Conservation (phyloP, 2,113 vertebrate species). For the Jaculus jaculus region DNA sequence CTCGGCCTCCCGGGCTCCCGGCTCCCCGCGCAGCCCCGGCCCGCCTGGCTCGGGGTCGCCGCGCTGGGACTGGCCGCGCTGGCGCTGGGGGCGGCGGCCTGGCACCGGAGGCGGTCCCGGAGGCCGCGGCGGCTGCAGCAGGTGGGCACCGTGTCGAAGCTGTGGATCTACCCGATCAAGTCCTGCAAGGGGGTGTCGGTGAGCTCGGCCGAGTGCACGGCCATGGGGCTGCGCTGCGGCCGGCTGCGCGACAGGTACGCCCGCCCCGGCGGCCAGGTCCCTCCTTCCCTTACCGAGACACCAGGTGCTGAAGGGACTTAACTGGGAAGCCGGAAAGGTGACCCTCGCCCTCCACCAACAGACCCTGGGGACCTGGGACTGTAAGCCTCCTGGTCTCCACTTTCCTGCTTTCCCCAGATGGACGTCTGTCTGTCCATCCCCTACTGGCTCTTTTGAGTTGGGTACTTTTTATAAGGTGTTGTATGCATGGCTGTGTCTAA, state of each 20-base stretch:
- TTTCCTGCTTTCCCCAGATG: not conserved
- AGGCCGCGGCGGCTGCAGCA: constrained; percentile 74
- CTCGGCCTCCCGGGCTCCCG: not conserved
- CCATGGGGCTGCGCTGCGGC: constrained; percentile 87
- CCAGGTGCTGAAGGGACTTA: not conserved
- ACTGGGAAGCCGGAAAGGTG: not conserved
- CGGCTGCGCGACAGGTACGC: constrained; percentile 90
- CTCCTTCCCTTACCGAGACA: not conserved
- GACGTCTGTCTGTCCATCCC: not conserved
- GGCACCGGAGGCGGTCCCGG: constrained; percentile 62
- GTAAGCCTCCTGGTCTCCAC: not conserved
- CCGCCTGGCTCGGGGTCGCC: constrained; percentile 56
- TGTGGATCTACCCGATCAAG: constrained; percentile 92
- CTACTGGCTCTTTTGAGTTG: not conserved
- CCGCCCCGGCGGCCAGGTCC: no score
- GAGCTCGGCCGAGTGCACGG: constrained; percentile 83
- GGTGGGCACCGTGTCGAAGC: constrained; percentile 89
- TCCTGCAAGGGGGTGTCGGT: constrained; percentile 90
- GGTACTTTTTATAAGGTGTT: not conserved
- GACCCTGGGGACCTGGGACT: not conserved
- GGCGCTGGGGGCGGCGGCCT: constrained; percentile 75
- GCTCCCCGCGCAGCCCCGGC: not conserved
- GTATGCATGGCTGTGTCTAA: not conserved
- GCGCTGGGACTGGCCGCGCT: constrained; percentile 78
- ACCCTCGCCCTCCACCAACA: not conserved